phyloP scores from a whole-genome alignment of 2,797 vertebrate species.

The Acipenser oxyrinchus region DNA sequence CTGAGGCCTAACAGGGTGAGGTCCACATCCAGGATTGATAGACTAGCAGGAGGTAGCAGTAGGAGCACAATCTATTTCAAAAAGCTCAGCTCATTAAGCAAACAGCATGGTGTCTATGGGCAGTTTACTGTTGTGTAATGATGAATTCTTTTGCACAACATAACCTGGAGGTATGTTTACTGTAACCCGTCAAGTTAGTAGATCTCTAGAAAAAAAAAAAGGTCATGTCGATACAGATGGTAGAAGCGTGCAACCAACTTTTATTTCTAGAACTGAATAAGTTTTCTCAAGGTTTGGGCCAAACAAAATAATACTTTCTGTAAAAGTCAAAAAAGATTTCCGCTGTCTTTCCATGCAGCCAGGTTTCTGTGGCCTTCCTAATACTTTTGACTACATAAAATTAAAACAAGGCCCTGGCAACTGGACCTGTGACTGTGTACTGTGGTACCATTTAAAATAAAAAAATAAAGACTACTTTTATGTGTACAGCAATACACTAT shows the following conservation, averaged over 20 bases:
- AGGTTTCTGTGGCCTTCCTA: too few relatives aligned
- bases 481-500: too few relatives aligned
- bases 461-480: too few relatives aligned
- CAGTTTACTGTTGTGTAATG: slow-evolving; percentile 61
- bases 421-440: too few relatives aligned
- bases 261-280: too few relatives aligned
- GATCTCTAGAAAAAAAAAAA: background rate
- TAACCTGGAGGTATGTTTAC: slow-evolving; percentile 42
- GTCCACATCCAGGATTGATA: slow-evolving; percentile 11
- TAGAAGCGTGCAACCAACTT: background rate
- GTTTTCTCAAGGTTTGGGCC: too few relatives aligned
- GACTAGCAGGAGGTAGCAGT: slow-evolving; percentile 47
- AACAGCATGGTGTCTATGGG: slow-evolving; percentile 67
- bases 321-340: too few relatives aligned
- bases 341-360: too few relatives aligned
- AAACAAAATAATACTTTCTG: too few relatives aligned
- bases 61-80: slow-evolving; percentile 49
- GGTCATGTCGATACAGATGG: background rate
- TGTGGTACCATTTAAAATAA: too few relatives aligned
- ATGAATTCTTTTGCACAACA: slow-evolving; percentile 55
- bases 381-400: too few relatives aligned
- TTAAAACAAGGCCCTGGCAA: too few relatives aligned
- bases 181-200: slow-evolving; percentile 26
- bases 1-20: slow-evolving; percentile 45
- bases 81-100: slow-evolving; percentile 56